Base-by-base conservation (phyloP, 2,888 invertebrate species). In the Xestobium rufovillosum region DNA sequence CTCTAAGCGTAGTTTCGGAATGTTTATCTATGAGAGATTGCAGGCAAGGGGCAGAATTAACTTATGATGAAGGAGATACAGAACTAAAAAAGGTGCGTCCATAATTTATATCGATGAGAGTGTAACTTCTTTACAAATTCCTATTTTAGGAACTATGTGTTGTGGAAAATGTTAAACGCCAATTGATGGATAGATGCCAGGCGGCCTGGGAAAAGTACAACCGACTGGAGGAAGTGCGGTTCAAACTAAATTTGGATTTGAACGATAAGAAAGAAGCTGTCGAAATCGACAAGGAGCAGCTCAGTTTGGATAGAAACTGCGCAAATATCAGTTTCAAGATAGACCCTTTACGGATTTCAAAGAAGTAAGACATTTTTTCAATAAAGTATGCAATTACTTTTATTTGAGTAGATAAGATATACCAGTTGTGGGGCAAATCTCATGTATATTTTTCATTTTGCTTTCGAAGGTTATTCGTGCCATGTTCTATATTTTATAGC, bases 291-390 rank as follows among this genome's bases (percentile, higher is more conserved):
- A 73, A 69, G 31, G 75, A 78, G 31, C 89, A 89, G 70, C 69
- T 88, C 27, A 75, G 72, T 38, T 66, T 91, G 47, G 79, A 84
- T 56, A 83, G 83, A 49, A 76, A 78, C 45, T 83, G 86, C 34
- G 79, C 86, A 0, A 82, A 82, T 57, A 84, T 89, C 45, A 85
- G 84, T 26, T 87, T 80, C 62, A 91, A 92, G 63, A 83, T 84
- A 0, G 83, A 90, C 63, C 76, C 88, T 1, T 66, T 83, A 30
- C 76, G 86, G 48, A 78, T 79, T 44, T 83, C 85, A 1, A 82
- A 76, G 59, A 75, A 77, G 84, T 80, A 65, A 60, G 61, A 50
- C 23, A 31, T n/a, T 9, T 19, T n/a, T 8, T 12, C 12, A 8
- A 4, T 10, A 27, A 8, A 6, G 28, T 27, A 8, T 4, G 12